Evolutionary conservation across 2,113 vertebrate genomes (phyloP), one percentile per base, ranked within the genome.

Genomic region (Castor canadensis): DNA sequence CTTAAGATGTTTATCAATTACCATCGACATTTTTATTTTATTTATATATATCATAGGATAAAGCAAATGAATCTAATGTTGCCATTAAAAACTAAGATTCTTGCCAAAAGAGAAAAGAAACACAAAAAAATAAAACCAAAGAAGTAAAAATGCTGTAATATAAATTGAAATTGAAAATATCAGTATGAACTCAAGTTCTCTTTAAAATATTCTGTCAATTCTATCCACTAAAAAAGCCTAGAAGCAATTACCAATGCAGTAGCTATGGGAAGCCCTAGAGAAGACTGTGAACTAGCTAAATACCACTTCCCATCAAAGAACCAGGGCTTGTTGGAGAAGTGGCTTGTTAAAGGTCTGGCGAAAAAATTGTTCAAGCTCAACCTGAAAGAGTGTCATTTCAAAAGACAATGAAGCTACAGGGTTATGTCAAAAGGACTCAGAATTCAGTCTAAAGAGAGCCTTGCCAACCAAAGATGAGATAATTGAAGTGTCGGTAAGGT

Each of bases 1-100:
- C 52, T 88, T 88, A 96, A 73, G 93, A 81, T 66, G 15, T 82
- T 73, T n/a, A n/a, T n/a, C n/a, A n/a, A n/a, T n/a, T n/a, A n/a
- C n/a, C n/a, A n/a, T n/a, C n/a, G n/a, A n/a, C n/a, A n/a, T n/a
- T n/a, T n/a, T n/a, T n/a, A n/a, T n/a, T n/a, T 67, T 52, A 58
- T 85, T 92, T 80, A 47, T 64, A 86, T 71, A 24, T 17, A 81
- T 66, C 16, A 40, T 72, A 60, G 19, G 24, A 17, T 87, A 89
- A 88, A 89, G 26, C 40, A 79, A 87, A 86, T 89, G 72, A 87
- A 83, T 75, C 49, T 79, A 91, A 64, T 64, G 38, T 49, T 75
- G 22, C 35, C 69, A 66, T 69, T 76, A 58, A 93, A 84, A 94
- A 71, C n/a, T 10, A 86, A 86, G 84, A 72, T 84, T 32, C 24